phyloP scores from a whole-genome alignment of 2,113 vertebrate genomes.

The Puffinus mauretanicus region DNA sequence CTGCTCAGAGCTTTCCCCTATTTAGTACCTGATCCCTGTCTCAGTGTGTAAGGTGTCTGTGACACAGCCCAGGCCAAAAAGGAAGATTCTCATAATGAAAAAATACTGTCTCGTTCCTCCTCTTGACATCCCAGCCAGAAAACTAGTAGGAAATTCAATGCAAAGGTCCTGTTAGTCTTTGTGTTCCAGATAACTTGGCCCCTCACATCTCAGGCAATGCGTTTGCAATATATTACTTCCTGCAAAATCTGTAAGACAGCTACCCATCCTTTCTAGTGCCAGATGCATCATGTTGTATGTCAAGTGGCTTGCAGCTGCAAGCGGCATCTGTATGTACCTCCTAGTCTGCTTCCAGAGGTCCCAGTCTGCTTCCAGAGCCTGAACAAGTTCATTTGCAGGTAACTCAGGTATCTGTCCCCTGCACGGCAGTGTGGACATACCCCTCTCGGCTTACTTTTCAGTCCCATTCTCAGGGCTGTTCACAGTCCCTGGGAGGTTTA shows the following conservation, averaged over 20 bases:
- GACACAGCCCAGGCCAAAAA: not conserved
- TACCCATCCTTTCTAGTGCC: not conserved
- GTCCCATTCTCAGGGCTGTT: not conserved
- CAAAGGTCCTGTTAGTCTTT: not conserved
- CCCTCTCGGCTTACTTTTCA: not conserved
- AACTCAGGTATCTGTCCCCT: not conserved
- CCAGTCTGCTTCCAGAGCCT: not conserved
- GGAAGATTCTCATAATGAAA: not conserved
- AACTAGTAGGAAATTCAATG: not conserved
- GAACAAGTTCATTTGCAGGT: not conserved
- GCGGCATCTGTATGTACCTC: not conserved
- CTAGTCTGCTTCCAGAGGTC: not conserved
- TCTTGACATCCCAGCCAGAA: not conserved
- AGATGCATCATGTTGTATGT: not conserved
- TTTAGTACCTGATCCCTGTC: not conserved
- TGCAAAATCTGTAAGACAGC: not conserved
- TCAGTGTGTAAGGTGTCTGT: rapidly evolving
- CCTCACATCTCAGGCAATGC: not conserved
- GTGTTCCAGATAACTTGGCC: not conserved
- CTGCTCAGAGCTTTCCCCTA: not conserved
- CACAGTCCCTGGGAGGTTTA: not conserved
- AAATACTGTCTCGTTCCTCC: not conserved
- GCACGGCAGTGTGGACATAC: not conserved
- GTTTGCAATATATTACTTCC: not conserved
- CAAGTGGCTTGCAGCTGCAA: not conserved